phyloP scores from a whole-genome alignment of 35 echinoderm and acorn worm species.

The Eucidaris tribuloides region DNA sequence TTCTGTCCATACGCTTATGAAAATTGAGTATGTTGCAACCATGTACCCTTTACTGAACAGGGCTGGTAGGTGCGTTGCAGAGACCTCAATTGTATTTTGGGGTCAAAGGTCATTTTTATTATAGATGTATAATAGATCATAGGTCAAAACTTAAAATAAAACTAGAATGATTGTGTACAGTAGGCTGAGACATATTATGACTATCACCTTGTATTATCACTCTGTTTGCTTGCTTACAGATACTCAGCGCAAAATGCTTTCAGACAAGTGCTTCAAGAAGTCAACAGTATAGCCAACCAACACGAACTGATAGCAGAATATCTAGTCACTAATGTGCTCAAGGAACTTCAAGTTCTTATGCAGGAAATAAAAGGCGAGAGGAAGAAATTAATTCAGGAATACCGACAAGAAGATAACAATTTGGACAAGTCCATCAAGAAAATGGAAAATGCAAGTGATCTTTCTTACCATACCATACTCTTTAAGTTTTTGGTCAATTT shows the following conservation, averaged over 20 bases:
- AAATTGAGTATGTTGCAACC: too few relatives aligned
- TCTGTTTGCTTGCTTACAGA: neutral
- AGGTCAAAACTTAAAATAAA: too few relatives aligned
- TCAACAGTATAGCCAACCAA: constrained; percentile 80
- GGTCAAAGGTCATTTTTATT: too few relatives aligned
- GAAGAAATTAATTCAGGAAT: constrained; percentile 74
- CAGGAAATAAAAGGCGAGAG: constrained; percentile 64
- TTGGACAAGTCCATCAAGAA: constrained; percentile 76
- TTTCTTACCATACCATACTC: too few relatives aligned
- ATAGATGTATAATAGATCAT: too few relatives aligned
- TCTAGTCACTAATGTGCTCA: constrained; percentile 51
- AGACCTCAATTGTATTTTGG: too few relatives aligned
- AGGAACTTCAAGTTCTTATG: constrained; percentile 58
- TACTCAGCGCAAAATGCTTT: constrained; percentile 66
- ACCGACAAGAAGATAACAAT: constrained; percentile 39
- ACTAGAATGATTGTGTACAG: too few relatives aligned
- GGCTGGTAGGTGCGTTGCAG: too few relatives aligned
- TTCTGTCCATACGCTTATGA: too few relatives aligned
- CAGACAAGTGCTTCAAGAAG: constrained; percentile 52
- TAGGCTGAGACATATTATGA: neutral
- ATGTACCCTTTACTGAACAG: too few relatives aligned
- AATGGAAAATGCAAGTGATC: constrained; percentile 58
- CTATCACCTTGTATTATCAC: neutral
- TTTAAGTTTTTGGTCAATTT: too few relatives aligned
- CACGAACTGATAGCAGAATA: constrained; percentile 70